Evolutionary conservation across 2,113 vertebrate genomes (phyloP).

Genomic region (Saccopteryx bilineata): DNA sequence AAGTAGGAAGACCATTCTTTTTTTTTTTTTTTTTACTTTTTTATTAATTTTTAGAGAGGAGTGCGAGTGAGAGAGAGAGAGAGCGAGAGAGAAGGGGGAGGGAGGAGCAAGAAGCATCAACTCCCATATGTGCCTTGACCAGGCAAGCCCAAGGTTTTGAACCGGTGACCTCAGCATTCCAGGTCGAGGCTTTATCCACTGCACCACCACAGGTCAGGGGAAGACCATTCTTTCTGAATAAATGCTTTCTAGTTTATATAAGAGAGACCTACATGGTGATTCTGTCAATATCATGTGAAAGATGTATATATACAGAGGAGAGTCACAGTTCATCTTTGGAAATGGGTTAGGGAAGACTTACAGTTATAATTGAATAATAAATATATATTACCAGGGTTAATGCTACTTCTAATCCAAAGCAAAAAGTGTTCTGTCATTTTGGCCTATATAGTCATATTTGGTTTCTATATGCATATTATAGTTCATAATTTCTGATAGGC

Average conservation of each 20-base stretch:
- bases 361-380: not conserved
- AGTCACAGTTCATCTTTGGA: not conserved
- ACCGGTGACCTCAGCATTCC: too few species aligned
- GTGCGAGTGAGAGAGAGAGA: too few species aligned
- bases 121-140: too few species aligned
- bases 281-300: not conserved
- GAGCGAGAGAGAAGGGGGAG: too few species aligned
- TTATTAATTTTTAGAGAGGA: too few species aligned
- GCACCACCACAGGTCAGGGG: too few species aligned
- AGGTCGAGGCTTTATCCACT: too few species aligned
- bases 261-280: not conserved
- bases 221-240: not conserved
- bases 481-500: not conserved
- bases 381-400: not conserved
- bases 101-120: too few species aligned
- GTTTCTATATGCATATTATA: not conserved
- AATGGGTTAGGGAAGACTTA: not conserved
- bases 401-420: slow-evolving; percentile 10
- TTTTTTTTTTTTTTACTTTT: too few species aligned
- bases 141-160: too few species aligned
- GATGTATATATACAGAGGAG: not conserved
- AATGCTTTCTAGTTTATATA: slow-evolving; percentile 9
- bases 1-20: not conserved
- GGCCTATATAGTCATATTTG: not conserved
- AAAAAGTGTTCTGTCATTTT: not conserved